Evolutionary conservation across 2,888 invertebrate species (phyloP), one percentile per base, ranked within the genome.

Genomic region (Acleris laterana): DNA sequence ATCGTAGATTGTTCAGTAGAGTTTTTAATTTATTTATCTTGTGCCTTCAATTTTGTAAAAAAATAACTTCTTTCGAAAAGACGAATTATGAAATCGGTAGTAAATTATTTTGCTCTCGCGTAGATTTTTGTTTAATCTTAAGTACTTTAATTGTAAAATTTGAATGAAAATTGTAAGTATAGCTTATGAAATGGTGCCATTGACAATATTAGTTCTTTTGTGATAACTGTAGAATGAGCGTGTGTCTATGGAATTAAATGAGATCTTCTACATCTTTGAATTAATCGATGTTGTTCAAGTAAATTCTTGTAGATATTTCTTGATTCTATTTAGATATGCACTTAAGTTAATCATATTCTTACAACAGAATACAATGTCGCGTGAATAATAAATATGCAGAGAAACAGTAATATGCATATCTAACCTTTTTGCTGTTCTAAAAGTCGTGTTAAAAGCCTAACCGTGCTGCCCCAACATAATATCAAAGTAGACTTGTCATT

Each of bases 141-240:
- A 52, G 32, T 44, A 42, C 20, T 53, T 51, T 17, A 53, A 68
- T 65, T 67, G 38, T 38, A 65, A 55, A 70, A 66, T 66, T 66
- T 66, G 38, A 57, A 66, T 66, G 66, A 62, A 70, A 71, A 66
- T 64, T 73, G 71, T 71, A 68, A 68, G 69, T 64, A 60, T 68
- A 63, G 25, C 44, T 62, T 66, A 57, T 62, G 51, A 69, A 73
- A 84, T 85, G 87, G 88, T 89, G 88, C 86, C 86, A 86, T 85
- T 85, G 89, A 89, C 89, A 89, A 89, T 89, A 89, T 88, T 85
- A 85, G 77, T 86, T 89, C 74, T 80, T 82, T 83, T 76, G 71
- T 70, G 71, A 74, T 74, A 76, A 75, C 68, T 77, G 74, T 76
- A 77, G 73, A 66, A 63, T 67, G 61, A 69, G 68, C 61, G 63